Base-by-base conservation (phyloP, 1,140 invertebrate species). In the Berghia stephanieae region DNA sequence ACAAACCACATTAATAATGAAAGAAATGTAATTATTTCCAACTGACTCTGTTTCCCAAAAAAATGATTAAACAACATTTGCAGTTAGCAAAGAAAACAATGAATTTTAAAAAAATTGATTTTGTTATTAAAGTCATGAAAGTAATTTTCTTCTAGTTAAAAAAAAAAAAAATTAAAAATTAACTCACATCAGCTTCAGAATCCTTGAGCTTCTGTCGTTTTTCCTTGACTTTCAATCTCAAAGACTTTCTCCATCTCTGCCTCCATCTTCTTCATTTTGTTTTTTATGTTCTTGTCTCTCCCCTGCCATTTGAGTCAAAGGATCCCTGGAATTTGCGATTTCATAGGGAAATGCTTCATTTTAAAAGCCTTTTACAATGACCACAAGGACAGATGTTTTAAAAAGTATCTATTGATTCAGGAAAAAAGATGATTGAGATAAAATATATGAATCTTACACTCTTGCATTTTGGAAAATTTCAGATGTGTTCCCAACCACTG, bases 281-380 rank as follows among this genome's bases (percentile, higher is more conserved):
- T 91, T n/a, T 86, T 98, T 96, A 84, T 98, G 96, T 86, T 98
- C 97, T 74, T 95, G 93, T 88, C 98, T 98, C 87, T 99, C 97
- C 87, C 98, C 97, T 88, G 98, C 97, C 94, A 99, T 96, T 90
- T 98, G 97, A 78, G 96, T 95, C 80, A 99, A 90, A 66, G 97
- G 97, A 92, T 98, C 98, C 93, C 95, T 96, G 88, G 46, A 49
- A 49, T 13, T 49, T 10, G 46, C 46, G n/a, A n/a, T n/a, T n/a
- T n/a, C n/a, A n/a, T n/a, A n/a, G n/a, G n/a, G n/a, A 49, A 49
- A n/a, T 49, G 10, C 46, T 49, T n/a, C 46, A 49, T 13, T 13
- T n/a, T 4, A 18, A 8, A 55, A 24, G 49, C 36, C 13, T 49
- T n/a, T 49, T n/a, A 13, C 46, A 13, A 49, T 13, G n/a, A 49